Evolutionary conservation across 2,888 invertebrate species (phyloP), one percentile per base, ranked within the genome.

Genomic region (Perithous albicinctus): DNA sequence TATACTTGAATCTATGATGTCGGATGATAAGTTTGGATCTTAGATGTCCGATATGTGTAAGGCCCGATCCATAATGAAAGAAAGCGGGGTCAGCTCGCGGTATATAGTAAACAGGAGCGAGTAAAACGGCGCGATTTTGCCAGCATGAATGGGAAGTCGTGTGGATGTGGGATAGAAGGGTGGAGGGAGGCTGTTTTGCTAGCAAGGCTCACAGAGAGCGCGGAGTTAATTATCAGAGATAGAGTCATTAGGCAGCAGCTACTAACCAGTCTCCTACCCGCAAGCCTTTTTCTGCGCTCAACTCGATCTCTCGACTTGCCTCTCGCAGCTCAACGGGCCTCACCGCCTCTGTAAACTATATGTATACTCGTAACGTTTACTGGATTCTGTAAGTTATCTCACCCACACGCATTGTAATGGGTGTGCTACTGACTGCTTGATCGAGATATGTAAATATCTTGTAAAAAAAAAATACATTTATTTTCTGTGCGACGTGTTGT

Each of bases 201-300:
- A 56, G 73, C 69, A 76, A 70, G 61, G 84, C 69, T 80, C 73
- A 77, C 82, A 77, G 73, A 77, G 72, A 69, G 77, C 41, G 78
- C 74, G 82, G 78, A 83, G 85, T 85, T 85, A 85, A 85, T 85
- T 85, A 85, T 85, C 82, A 84, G 85, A 81, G 85, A 86, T 86
- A 85, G 85, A 86, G 85, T 86, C 85, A 86, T 86, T 86, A 86
- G 79, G 80, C 80, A 73, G 80, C 61, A 77, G 74, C 78, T 73
- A 81, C 82, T 78, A 85, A 85, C 85, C 84, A 80, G 83, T 85
- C 83, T 82, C 23, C 66, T 73, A 77, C 64, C 48, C 66, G 75
- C 59, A 69, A 79, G 72, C 76, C 66, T 81, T 78, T 81, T 84
- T 81, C 64, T 73, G 69, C 78, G 59, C 78, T 15, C 32, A 63